These are phyloP conservation scores for Lophius piscatorius DNA, from an alignment of 2,113 vertebrate genomes.

Conservation along the genomic window DNA sequence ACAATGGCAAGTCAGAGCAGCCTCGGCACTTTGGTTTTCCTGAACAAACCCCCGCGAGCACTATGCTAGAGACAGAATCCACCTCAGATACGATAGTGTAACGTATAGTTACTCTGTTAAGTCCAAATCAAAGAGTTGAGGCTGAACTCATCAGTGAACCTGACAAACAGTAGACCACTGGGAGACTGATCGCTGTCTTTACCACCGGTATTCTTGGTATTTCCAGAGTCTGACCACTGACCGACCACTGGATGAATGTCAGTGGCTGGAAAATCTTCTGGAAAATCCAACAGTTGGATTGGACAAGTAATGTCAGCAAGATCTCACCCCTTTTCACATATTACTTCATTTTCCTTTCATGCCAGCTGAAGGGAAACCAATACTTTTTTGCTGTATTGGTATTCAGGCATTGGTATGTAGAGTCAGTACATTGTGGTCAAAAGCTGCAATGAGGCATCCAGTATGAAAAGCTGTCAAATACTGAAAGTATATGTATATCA, in stretches of 20 bases:
- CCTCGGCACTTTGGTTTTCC: conserved; percentile 23
- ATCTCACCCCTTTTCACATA: conserved; percentile 47
- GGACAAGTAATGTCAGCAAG: conserved; percentile 54
- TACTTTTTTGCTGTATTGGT: not conserved
- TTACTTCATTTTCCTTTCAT: conserved; percentile 39
- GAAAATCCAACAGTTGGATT: conserved; percentile 65
- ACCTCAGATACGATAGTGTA: conserved; percentile 25
- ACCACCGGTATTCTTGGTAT: conserved; percentile 65
- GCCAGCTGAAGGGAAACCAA: conserved; percentile 38
- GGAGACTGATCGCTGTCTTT: conserved; percentile 62
- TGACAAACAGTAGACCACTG: conserved; percentile 50
- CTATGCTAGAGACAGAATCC: not conserved
- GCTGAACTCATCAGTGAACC: conserved; percentile 44
- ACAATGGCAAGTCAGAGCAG: conserved; percentile 49
- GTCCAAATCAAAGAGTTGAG: conserved; percentile 8
- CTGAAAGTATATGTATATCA: too few relatives aligned
- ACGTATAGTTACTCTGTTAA: conserved; percentile 3
- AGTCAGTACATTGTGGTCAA: not conserved
- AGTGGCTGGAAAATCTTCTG: conserved; percentile 76
- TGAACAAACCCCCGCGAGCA: conserved; percentile 2
- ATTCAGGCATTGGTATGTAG: not conserved
- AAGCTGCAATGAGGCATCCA: conserved; percentile 2
- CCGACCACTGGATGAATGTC: conserved; percentile 73
- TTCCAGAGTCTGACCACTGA: conserved; percentile 77
- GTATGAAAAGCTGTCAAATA: not conserved